phyloP scores from a whole-genome alignment of 2,113 vertebrate species.

The Tenebrosternarchus preto region DNA sequence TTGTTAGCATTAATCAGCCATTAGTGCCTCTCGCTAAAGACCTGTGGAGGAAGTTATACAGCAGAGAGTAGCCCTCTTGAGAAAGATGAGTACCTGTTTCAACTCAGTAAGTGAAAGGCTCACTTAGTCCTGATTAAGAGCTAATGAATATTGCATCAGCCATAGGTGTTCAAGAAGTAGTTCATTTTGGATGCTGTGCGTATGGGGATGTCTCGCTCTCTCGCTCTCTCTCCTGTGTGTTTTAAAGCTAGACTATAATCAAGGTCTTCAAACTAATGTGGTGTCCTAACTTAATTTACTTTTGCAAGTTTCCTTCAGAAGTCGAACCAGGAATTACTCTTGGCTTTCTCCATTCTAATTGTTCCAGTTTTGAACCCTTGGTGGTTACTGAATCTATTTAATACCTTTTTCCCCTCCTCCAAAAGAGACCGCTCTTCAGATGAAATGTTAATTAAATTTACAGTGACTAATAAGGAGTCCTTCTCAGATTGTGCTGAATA shows the following conservation, averaged over 20 bases:
- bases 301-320: neutral
- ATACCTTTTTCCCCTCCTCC: neutral
- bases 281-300: neutral
- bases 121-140: slow-evolving; percentile 31
- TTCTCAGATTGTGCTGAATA: slow-evolving; percentile 49
- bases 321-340: no score
- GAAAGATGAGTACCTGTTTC: slow-evolving; percentile 22
- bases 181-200: neutral
- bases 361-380: neutral
- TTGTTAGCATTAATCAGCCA: slow-evolving; percentile 49
- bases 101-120: neutral
- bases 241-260: no score
- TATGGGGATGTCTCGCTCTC: no score
- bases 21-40: slow-evolving; percentile 16
- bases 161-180: neutral
- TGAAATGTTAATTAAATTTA: slow-evolving; percentile 57
- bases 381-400: neutral
- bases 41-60: neutral
- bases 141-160: slow-evolving; percentile 36
- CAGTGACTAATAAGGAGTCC: slow-evolving; percentile 47
- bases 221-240: no score
- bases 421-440: slow-evolving; percentile 26
- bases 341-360: neutral
- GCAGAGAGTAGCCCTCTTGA: slow-evolving; percentile 18
- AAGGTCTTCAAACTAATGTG: no score